Base-by-base conservation (phyloP, 2,113 vertebrate genomes). In the Paramisgurnus dabryanus region DNA sequence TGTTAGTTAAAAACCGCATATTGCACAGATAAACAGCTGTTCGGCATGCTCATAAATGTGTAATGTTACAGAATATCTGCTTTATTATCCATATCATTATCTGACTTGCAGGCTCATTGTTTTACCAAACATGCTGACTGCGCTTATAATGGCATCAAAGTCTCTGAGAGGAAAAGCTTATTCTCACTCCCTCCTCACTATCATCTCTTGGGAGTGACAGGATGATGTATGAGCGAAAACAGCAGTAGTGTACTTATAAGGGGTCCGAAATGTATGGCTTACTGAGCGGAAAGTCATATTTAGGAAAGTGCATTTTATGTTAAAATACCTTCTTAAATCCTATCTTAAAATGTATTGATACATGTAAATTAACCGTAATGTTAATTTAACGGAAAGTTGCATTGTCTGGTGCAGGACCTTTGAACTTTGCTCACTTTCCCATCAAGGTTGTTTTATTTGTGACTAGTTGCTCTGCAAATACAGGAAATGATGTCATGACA, bases 111-210 rank as follows among this genome's bases (percentile, higher is more conserved):
- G 64, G 74, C 65, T 60, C 67, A 81, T 76, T 64, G 49, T 75
- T 79, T 71, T 63, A 65, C 71, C n/a, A 84, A 82, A 84, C 82
- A 66, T 71, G 83, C 83, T 84, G 83, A 84, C 70, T 84, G 60
- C 41, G 80, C 79, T 70, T 58, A 18, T 45, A 22, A 63, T 81
- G 55, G 41, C 76, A 61, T 55, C 49, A 17, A 50, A 10, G 39
- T 65, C 39, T 76, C 80, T 67, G 65, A 60, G 60, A 82, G 70
- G 80, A 82, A 34, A 34, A 58, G 65, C 79, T 69, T 67, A 84
- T 68, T 79, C 71, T 81, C 57, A 65, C 55, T 71, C 67, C 76
- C 78, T 45, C 71, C 66, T 67, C 50, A 41, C 49, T 66, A 39
- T 57, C 39, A 13, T 79, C 57, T 68, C 76, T 55, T 53, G 49